These are phyloP conservation scores for Panagrolaimus sp. DNA, from an alignment of 1,140 invertebrate genomes.

Conservation along the genomic window DNA sequence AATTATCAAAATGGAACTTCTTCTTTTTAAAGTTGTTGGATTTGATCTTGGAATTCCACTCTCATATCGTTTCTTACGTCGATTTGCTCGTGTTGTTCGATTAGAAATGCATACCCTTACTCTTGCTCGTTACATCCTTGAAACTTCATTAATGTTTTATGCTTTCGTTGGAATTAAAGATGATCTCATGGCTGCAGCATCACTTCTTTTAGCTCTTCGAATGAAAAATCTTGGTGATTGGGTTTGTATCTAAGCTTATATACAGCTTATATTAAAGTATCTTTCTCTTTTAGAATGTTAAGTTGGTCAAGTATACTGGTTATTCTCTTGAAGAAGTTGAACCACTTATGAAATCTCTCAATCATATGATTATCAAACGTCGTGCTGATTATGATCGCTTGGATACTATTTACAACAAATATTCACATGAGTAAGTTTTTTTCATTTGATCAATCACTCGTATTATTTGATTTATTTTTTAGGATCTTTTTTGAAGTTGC, in stretches of 20 bases:
- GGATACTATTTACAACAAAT: slow-evolving; percentile 81
- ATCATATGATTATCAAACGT: slow-evolving; percentile 66
- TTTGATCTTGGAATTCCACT: slow-evolving; percentile 88
- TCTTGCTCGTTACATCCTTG: slow-evolving; percentile 84
- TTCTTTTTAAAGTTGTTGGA: slow-evolving; percentile 74
- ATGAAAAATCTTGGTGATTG: slow-evolving; percentile 67
- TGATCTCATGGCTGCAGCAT: slow-evolving; percentile 79
- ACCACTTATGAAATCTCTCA: slow-evolving; percentile 70
- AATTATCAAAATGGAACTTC: slow-evolving; percentile 82
- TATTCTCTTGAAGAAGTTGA: slow-evolving; percentile 74
- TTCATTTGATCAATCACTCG: no score
- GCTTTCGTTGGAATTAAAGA: slow-evolving; percentile 72
- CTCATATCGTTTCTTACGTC: slow-evolving; percentile 86
- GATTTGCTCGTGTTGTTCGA: slow-evolving; percentile 78
- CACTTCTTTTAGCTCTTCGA: slow-evolving; percentile 75
- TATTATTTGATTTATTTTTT: neutral
- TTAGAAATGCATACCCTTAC: slow-evolving; percentile 85
- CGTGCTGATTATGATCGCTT: slow-evolving; percentile 71
- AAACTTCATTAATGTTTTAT: slow-evolving; percentile 87
- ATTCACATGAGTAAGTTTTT: slow-evolving; percentile 70
- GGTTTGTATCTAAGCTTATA: no score
- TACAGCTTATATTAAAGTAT: no score
- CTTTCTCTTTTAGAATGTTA: slow-evolving; percentile 68
- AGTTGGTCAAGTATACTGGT: slow-evolving; percentile 78
- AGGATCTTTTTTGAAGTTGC: slow-evolving; percentile 5